Evolutionary conservation across 2,888 invertebrate species (phyloP).

Genomic region (Drosophila planitibia): DNA sequence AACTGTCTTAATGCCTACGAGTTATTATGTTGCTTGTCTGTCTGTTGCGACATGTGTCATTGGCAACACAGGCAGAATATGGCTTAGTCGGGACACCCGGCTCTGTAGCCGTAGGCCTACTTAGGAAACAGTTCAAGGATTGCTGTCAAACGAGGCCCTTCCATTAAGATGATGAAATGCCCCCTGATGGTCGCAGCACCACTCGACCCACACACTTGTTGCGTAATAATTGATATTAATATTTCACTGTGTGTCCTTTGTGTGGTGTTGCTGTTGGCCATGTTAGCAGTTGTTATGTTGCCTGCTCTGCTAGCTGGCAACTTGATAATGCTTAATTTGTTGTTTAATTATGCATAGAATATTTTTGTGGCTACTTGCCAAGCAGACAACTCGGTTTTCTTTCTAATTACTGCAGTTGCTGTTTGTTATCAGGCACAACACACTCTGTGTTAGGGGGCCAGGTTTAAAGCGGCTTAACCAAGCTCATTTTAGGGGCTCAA

Average conservation of each 20-base stretch:
- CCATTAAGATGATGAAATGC: slow-evolving; percentile 73
- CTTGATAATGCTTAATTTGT: slow-evolving; percentile 73
- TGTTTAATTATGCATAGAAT: slow-evolving; percentile 73
- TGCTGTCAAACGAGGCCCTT: slow-evolving; percentile 42
- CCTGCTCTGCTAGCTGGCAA: slow-evolving; percentile 4
- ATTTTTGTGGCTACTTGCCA: slow-evolving; percentile 33
- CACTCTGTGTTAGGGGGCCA: slow-evolving; percentile 7
- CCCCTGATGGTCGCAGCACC: slow-evolving; percentile 33
- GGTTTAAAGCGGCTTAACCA: slow-evolving; percentile 60
- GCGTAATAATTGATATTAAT: slow-evolving; percentile 79
- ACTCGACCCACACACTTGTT: slow-evolving; percentile 62
- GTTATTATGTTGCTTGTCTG: slow-evolving; percentile 31
- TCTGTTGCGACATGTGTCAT: slow-evolving; percentile 39
- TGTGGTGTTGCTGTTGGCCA: slow-evolving; percentile 5
- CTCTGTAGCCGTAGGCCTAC: slow-evolving; percentile 13
- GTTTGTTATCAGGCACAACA: slow-evolving; percentile 58
- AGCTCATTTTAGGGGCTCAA: slow-evolving; percentile 40
- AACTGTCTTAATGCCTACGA: slow-evolving; percentile 18
- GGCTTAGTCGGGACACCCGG: slow-evolving; percentile 26
- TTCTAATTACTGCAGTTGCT: slow-evolving; percentile 57
- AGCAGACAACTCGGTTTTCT: background rate
- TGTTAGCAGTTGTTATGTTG: slow-evolving; percentile 8
- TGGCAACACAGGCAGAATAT: slow-evolving; percentile 33
- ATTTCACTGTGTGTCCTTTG: slow-evolving; percentile 51
- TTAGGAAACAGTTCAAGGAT: slow-evolving; percentile 39